Evolutionary conservation across 2,797 vertebrate genomes (phyloP).

Genomic region (Poecile montanus): DNA sequence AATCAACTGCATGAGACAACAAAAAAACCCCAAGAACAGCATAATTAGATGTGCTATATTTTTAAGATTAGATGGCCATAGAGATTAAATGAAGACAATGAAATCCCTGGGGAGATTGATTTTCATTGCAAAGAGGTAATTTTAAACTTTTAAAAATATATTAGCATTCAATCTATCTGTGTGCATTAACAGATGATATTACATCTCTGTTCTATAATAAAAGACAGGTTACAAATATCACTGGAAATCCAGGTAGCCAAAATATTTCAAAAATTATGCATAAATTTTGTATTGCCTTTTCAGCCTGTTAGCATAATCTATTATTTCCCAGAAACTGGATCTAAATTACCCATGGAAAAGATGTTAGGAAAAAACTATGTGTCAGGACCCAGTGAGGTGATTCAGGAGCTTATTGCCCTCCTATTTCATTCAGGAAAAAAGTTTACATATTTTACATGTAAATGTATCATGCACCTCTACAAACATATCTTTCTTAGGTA

Average conservation of each 20-base stretch:
- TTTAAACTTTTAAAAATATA: neutral
- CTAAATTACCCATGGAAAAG: neutral
- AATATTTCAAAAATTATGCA: neutral
- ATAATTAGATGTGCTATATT: neutral
- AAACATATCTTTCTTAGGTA: neutral
- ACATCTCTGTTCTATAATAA: neutral
- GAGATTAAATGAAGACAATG: neutral
- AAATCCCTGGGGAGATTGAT: neutral
- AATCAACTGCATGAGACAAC: neutral
- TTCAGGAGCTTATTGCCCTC: neutral
- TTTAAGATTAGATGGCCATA: neutral
- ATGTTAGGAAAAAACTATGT: neutral
- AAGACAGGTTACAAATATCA: neutral
- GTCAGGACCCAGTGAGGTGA: neutral
- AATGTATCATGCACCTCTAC: neutral
- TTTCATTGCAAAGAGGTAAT: neutral
- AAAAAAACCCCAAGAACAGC: neutral
- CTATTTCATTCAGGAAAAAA: neutral
- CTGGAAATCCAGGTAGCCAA: neutral
- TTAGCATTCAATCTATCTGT: neutral
- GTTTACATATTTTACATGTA: neutral
- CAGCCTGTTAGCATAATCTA: neutral
- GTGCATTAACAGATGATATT: neutral
- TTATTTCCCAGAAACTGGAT: neutral
- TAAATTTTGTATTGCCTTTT: neutral